A percentile compares a stretch with the other conserved stretches of the same genome.
Conservation (phyloP, 2,888 invertebrate genomes). For the Calameuta filiformis region DNA sequence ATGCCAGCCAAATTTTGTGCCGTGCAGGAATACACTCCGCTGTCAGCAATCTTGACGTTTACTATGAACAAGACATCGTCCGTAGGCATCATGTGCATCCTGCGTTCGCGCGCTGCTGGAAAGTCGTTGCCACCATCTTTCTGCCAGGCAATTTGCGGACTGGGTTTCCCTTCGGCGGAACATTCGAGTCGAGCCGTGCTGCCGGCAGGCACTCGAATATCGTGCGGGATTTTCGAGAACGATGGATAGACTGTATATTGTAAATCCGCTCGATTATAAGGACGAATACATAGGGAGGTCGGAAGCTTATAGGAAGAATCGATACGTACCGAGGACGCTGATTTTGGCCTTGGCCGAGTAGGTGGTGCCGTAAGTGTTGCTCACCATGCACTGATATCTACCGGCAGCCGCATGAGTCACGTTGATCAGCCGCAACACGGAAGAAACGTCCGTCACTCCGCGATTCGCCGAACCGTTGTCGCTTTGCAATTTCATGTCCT, state of each 20-base stretch:
- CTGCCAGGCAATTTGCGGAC: conserved; percentile 90
- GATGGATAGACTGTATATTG: conserved; percentile 78
- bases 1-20: conserved; percentile 91
- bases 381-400: conserved; percentile 92
- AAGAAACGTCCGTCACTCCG: conserved; percentile 76
- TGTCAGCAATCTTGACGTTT: conserved; percentile 88
- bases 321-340: conserved; percentile 79
- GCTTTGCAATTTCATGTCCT: conserved; percentile 60
- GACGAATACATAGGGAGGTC: conserved; percentile 8
- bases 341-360: conserved; percentile 89
- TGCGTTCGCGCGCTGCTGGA: conserved; percentile 91
- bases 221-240: conserved; percentile 85
- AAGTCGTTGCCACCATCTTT: conserved; percentile 95
- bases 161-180: conserved; percentile 89
- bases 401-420: conserved; percentile 87
- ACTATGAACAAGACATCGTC: conserved; percentile 94
- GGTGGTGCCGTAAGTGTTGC: conserved; percentile 88
- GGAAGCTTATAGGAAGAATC: neutral
- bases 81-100: conserved; percentile 92
- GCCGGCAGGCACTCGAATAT: conserved; percentile 87
- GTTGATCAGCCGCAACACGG: conserved; percentile 79
- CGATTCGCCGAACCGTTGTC: conserved; percentile 67
- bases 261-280: conserved; percentile 23
- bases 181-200: conserved; percentile 90
- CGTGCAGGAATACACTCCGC: conserved; percentile 93